phyloP scores from a whole-genome alignment of 2,888 invertebrate species.

The Philereme transversata region DNA sequence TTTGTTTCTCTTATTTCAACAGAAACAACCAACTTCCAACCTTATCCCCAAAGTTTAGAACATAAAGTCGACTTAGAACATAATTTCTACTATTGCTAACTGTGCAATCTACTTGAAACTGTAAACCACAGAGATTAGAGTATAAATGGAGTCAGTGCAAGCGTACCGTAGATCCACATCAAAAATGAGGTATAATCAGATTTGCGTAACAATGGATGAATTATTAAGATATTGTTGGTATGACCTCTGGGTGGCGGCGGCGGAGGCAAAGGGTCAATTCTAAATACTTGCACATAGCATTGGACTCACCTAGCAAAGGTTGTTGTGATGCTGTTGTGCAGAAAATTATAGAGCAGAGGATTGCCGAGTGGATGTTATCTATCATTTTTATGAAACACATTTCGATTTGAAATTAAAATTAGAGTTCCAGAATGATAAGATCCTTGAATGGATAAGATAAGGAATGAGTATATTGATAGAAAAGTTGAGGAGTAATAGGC shows the following conservation, averaged over 20 bases:
- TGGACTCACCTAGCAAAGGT: neutral
- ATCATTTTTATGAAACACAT: too few species aligned
- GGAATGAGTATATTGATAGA: too few species aligned
- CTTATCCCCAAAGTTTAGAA: constrained; percentile 12
- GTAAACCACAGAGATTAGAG: constrained; percentile 8
- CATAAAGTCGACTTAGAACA: neutral
- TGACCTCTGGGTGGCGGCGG: constrained; percentile 22
- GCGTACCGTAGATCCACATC: neutral
- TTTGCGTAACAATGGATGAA: constrained; percentile 28
- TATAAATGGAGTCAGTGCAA: constrained; percentile 8
- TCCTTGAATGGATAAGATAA: too few species aligned
- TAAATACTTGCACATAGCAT: constrained; percentile 18
- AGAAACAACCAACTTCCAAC: constrained; percentile 7
- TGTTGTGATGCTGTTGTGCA: neutral
- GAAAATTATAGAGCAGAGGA: neutral
- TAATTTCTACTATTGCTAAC: neutral
- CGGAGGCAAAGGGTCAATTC: constrained; percentile 14
- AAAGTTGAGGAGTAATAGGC: too few species aligned
- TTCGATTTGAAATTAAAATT: too few species aligned
- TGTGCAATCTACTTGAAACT: constrained; percentile 4
- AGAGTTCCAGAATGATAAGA: too few species aligned
- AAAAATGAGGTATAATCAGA: constrained; percentile 18
- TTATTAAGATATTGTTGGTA: constrained; percentile 20
- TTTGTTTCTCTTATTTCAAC: constrained; percentile 1
- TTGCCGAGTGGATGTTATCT: too few species aligned